phyloP scores from a whole-genome alignment of 2,113 vertebrate genomes.

The Microtus oregoni region DNA sequence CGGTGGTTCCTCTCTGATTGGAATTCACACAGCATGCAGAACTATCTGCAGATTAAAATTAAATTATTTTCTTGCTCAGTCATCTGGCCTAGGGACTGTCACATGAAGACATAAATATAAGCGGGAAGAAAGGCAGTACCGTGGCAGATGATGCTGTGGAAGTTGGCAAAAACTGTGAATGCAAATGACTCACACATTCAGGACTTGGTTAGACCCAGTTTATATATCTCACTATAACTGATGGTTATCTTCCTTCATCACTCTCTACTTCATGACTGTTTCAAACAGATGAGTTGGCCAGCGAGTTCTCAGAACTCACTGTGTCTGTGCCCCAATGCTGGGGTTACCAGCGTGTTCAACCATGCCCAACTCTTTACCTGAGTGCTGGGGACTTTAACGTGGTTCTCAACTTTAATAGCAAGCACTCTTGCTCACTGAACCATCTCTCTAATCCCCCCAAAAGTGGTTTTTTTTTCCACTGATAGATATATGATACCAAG shows the following conservation, averaged over 20 bases:
- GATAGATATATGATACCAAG: background rate
- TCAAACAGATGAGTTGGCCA: background rate
- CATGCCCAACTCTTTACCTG: background rate
- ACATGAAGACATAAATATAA: background rate
- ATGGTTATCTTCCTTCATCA: background rate
- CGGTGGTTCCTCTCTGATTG: background rate
- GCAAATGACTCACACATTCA: background rate
- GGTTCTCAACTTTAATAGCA: background rate
- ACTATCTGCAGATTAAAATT: background rate
- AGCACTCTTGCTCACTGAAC: background rate
- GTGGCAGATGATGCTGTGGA: background rate
- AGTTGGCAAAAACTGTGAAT: background rate
- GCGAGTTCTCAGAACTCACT: background rate
- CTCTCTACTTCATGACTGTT: background rate
- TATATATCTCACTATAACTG: background rate
- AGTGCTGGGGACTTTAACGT: background rate
- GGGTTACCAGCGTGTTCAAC: background rate
- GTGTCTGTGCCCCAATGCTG: no score
- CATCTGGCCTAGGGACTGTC: background rate
- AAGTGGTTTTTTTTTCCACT: background rate
- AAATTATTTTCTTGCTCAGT: slow-evolving; percentile 17
- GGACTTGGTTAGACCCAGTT: background rate
- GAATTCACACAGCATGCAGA: background rate
- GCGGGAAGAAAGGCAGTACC: background rate
- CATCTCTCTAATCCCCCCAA: no score